A percentile compares a stretch with the other conserved stretches of the same genome.
phyloP scores from a whole-genome alignment of 2,113 vertebrate genomes.

The Chaetodon trifascialis region DNA sequence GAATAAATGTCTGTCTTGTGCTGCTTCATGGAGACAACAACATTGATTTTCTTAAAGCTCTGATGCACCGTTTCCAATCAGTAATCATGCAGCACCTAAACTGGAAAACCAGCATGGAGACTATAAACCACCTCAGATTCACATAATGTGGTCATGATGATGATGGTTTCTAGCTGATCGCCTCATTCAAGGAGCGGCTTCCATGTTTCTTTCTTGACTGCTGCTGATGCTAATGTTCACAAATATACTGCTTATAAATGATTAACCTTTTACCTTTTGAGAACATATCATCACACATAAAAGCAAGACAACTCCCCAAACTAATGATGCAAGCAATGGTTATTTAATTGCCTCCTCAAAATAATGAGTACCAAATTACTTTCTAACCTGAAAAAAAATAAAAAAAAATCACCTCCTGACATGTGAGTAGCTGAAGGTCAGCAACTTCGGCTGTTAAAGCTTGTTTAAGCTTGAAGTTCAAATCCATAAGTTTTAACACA shows the following conservation, averaged over 20 bases:
- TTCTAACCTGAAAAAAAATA: background rate
- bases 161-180: background rate
- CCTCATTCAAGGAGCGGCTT: background rate
- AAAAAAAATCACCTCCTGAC: background rate
- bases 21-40: background rate
- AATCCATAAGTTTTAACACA: background rate
- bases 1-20: background rate
- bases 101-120: background rate
- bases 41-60: constrained; percentile 1
- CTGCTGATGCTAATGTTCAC: background rate
- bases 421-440: background rate
- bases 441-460: background rate
- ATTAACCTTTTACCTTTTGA: no score
- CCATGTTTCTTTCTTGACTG: background rate
- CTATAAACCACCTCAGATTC: background rate
- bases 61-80: background rate
- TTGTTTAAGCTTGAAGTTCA: background rate
- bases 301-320: background rate
- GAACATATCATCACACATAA: background rate
- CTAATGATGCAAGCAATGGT: background rate
- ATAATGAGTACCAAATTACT: background rate
- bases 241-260: no score
- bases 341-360: background rate
- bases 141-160: background rate
- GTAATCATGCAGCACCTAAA: background rate